Evolutionary conservation across 2,888 invertebrate genomes (phyloP).

Genomic region (Andrena fulva): DNA sequence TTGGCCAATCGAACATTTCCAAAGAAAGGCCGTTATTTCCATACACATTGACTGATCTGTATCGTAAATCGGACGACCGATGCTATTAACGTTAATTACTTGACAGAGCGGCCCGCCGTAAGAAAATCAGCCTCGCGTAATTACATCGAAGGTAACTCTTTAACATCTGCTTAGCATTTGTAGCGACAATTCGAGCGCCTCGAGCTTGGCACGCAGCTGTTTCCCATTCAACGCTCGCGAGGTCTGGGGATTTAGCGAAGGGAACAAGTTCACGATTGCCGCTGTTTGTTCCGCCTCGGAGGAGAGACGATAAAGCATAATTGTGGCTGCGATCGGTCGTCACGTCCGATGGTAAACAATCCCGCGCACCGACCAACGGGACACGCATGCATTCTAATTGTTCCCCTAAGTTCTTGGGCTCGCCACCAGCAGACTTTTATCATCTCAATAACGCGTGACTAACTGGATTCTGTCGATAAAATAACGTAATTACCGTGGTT

Average conservation of each 20-base stretch:
- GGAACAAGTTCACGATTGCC: neutral
- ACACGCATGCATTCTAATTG: neutral
- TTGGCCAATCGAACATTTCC: no score
- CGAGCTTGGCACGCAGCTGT: neutral
- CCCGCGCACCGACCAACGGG: neutral
- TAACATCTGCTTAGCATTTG: slow-evolving; percentile 24
- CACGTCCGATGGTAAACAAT: no score
- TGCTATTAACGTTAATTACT: slow-evolving; percentile 27
- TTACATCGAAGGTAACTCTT: slow-evolving; percentile 30
- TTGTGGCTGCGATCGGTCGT: no score
- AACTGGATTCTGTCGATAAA: slow-evolving; percentile 40
- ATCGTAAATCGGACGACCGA: slow-evolving; percentile 3
- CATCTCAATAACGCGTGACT: slow-evolving; percentile 28
- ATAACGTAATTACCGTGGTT: slow-evolving; percentile 52
- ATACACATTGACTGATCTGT: no score
- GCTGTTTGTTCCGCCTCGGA: neutral
- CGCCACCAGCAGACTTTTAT: neutral
- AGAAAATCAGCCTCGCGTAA: slow-evolving; percentile 4
- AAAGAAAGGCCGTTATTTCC: no score
- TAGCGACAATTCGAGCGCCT: slow-evolving; percentile 10
- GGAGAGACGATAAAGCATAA: no score
- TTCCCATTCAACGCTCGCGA: neutral
- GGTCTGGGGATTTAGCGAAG: neutral
- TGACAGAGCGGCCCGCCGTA: neutral
- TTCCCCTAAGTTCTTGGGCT: neutral